phyloP scores from a whole-genome alignment of 2,797 vertebrate species.

The Threskiornis aethiopicus region DNA sequence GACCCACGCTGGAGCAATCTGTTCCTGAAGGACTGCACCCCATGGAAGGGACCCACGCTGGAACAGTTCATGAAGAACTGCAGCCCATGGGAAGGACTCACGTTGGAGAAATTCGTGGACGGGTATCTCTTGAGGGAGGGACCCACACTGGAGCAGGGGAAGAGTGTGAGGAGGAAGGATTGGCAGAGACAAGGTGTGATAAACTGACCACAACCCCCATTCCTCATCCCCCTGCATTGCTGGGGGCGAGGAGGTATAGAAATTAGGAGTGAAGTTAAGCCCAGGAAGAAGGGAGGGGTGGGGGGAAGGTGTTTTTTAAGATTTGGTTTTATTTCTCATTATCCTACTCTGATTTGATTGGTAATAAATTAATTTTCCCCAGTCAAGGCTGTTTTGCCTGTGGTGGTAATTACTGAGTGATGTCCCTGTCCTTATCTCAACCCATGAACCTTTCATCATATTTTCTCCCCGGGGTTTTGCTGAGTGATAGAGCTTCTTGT shows the following conservation, averaged over 20 bases:
- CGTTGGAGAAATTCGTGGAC: neutral
- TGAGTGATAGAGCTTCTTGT: neutral
- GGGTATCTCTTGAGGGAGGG: neutral
- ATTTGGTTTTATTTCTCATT: neutral
- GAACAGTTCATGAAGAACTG: too few species aligned
- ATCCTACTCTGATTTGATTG: neutral
- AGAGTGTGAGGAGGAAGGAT: neutral
- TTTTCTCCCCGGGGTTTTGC: neutral
- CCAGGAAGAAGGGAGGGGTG: neutral
- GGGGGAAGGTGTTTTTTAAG: neutral
- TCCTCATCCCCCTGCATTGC: neutral
- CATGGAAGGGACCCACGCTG: accelerated
- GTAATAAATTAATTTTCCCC: neutral
- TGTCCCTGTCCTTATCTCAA: neutral
- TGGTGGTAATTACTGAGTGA: neutral
- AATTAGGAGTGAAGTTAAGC: neutral
- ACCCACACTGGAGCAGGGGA: neutral
- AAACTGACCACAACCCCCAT: neutral
- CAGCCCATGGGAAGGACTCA: neutral
- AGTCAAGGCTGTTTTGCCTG: neutral
- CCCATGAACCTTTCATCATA: accelerated
- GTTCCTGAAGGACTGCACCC: neutral
- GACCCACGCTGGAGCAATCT: neutral
- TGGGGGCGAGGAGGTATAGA: neutral
- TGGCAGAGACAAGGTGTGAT: neutral